phyloP scores from a whole-genome alignment of 2,113 vertebrate species.

The Phoxinus phoxinus region DNA sequence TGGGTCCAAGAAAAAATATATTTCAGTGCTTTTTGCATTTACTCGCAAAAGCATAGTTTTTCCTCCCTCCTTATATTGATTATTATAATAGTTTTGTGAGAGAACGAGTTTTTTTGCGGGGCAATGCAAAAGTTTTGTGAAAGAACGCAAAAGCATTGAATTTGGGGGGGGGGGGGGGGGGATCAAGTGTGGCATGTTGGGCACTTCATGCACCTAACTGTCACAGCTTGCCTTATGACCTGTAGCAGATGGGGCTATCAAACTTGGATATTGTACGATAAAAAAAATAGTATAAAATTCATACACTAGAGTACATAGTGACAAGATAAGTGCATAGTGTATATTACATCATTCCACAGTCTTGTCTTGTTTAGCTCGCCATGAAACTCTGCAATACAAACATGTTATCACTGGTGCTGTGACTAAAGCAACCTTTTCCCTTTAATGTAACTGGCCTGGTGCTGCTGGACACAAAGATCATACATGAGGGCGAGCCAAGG shows the following conservation, averaged over 20 bases:
- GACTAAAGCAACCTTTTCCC: not conserved
- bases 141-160: too few relatives aligned
- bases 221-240: too few relatives aligned
- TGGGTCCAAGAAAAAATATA: not conserved
- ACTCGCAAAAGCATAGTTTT: not conserved
- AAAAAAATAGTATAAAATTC: too few relatives aligned
- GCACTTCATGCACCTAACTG: too few relatives aligned
- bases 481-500: constrained; percentile 24
- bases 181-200: too few relatives aligned
- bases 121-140: too few relatives aligned
- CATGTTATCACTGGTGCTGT: not conserved
- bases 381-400: constrained; percentile 7
- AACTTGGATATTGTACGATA: too few relatives aligned
- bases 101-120: not conserved
- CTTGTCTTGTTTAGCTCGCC: not conserved
- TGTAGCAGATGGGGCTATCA: too few relatives aligned
- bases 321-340: not conserved
- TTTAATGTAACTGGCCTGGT: not conserved
- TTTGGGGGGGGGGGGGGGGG: too few relatives aligned
- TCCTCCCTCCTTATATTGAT: not conserved
- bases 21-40: not conserved
- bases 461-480: constrained; percentile 16
- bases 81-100: not conserved
- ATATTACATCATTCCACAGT: not conserved
- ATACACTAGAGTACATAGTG: too few relatives aligned